Evolutionary conservation across 1,140 invertebrate genomes (phyloP).

Genomic region (Bactericera cockerelli): DNA sequence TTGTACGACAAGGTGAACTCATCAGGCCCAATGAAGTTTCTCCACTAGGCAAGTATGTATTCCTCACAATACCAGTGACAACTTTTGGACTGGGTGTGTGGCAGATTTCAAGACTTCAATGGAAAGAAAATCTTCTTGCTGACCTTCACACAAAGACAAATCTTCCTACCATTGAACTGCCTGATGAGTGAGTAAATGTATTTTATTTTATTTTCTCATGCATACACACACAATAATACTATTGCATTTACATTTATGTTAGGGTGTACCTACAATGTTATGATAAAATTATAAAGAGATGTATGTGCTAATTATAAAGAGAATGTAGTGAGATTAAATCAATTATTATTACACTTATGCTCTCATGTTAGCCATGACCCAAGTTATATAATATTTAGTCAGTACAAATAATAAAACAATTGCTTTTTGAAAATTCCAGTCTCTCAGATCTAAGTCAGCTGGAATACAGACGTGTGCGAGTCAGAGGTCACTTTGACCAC

Average conservation of each 20-base stretch:
- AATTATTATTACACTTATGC: too few relatives aligned
- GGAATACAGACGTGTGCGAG: slow-evolving; percentile 62
- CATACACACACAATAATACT: too few relatives aligned
- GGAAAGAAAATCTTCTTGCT: slow-evolving; percentile 71
- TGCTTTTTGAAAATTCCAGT: slow-evolving; percentile 31
- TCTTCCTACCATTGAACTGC: slow-evolving; percentile 43
- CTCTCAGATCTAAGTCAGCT: slow-evolving; percentile 44
- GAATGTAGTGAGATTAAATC: too few relatives aligned
- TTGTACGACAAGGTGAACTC: too few relatives aligned
- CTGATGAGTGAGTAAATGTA: slow-evolving; percentile 49
- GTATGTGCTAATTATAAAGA: too few relatives aligned
- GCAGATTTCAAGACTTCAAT: slow-evolving; percentile 68
- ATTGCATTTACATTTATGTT: too few relatives aligned
- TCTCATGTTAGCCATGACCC: too few relatives aligned
- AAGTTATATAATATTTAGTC: too few relatives aligned
- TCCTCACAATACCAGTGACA: slow-evolving; percentile 50
- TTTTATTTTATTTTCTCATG: too few relatives aligned
- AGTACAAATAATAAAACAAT: too few relatives aligned
- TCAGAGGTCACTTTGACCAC: slow-evolving; percentile 60
- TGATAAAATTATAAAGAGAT: too few relatives aligned
- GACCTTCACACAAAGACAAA: slow-evolving; percentile 43
- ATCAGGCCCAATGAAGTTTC: not conserved
- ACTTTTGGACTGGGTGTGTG: slow-evolving; percentile 76
- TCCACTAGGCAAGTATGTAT: slow-evolving; percentile 19
- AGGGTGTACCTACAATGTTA: too few relatives aligned